Percentiles rank a stretch among this genome's conserved stretches.
Evolutionary conservation across 2,888 invertebrate genomes (phyloP).

Genomic region (Pammene fasciana): DNA sequence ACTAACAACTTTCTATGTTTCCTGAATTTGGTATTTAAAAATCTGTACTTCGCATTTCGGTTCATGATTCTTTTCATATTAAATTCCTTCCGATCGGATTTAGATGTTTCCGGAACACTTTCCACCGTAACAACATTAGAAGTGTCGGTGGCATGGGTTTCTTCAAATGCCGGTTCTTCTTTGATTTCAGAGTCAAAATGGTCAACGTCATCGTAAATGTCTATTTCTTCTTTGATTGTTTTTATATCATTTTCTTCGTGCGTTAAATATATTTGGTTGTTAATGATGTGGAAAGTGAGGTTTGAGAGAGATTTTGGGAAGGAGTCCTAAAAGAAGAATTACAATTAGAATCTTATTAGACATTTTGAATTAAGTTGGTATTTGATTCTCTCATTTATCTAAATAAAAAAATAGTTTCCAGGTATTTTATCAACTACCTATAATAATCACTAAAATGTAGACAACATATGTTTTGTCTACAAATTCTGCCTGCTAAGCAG

Average conservation of each 20-base stretch:
- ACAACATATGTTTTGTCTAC: too few species aligned
- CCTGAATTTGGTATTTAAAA: constrained; percentile 20
- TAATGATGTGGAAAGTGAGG: background rate
- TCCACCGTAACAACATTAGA: background rate
- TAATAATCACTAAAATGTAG: too few species aligned
- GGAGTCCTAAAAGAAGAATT: constrained; percentile 8
- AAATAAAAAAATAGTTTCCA: too few species aligned
- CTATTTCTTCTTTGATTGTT: constrained; percentile 22
- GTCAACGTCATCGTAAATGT: constrained; percentile 4
- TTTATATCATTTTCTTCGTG: constrained; percentile 25
- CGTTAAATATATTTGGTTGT: background rate
- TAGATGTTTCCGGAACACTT: background rate
- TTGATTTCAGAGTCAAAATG: constrained; percentile 24
- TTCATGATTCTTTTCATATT: constrained; percentile 14
- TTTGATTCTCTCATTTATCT: too few species aligned
- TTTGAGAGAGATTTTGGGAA: constrained; percentile 26
- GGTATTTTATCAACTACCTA: too few species aligned
- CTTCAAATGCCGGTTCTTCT: background rate
- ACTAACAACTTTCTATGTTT: constrained; percentile 26
- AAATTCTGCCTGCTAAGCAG: too few species aligned
- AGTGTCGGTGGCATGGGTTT: background rate
- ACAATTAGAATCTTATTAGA: background rate
- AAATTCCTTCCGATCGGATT: background rate
- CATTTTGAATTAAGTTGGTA: background rate
- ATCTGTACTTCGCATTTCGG: constrained; percentile 34